Percentiles rank a stretch among this genome's conserved stretches.
phyloP scores from a whole-genome alignment of 2,113 vertebrate species.

The Galemys pyrenaicus region DNA sequence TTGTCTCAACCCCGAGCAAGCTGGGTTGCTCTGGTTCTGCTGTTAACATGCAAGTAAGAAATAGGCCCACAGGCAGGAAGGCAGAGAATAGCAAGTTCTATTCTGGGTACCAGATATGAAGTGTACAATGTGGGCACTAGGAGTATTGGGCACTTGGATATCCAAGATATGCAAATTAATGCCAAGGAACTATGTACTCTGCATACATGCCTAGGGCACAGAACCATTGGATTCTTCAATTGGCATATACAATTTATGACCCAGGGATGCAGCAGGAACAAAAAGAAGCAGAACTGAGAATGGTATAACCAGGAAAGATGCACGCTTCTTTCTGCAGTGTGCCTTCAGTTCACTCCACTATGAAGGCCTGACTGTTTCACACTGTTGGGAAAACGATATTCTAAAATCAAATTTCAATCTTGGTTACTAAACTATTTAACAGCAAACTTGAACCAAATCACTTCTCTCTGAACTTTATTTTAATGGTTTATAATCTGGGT shows the following conservation, averaged over 20 bases:
- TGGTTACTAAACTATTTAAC: background rate
- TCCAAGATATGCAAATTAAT: too few species aligned
- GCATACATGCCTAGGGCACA: background rate
- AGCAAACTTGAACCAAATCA: rapidly evolving
- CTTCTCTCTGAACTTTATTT: background rate
- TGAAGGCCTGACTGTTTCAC: too few species aligned
- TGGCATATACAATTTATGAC: rapidly evolving
- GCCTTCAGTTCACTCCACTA: too few species aligned
- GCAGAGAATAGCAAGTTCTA: background rate
- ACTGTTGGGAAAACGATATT: background rate
- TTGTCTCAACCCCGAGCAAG: background rate
- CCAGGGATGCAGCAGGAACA: background rate
- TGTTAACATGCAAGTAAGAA: background rate
- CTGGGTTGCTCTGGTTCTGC: too few species aligned
- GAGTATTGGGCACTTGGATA: background rate
- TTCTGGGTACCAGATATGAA: too few species aligned
- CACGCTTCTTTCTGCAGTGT: background rate
- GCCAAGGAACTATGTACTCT: too few species aligned
- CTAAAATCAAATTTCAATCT: background rate
- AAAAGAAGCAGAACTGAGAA: background rate
- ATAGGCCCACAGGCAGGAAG: background rate
- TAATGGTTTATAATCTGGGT: background rate
- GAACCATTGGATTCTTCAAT: rapidly evolving
- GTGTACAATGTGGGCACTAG: rapidly evolving
- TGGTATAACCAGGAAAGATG: background rate